A percentile compares a stretch with the other conserved stretches of the same genome.
These are phyloP conservation scores for Myotis lucifugus DNA, from an alignment of 2,113 vertebrate genomes.

Conservation along the genomic window DNA sequence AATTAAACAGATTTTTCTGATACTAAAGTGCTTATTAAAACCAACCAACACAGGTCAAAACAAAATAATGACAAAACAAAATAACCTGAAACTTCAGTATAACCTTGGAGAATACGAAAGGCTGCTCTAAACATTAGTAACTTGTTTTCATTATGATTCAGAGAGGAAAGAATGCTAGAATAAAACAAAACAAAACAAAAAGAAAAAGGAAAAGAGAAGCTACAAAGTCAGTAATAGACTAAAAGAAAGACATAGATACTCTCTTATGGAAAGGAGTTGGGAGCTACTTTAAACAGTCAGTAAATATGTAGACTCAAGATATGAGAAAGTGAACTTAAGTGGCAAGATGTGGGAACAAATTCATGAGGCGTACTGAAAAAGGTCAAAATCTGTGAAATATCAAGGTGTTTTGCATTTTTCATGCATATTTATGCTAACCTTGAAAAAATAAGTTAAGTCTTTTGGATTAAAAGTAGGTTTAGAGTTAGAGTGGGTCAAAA, in stretches of 20 bases:
- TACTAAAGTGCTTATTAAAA: neutral
- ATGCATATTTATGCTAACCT: slow-evolving; percentile 67
- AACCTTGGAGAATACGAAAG: neutral
- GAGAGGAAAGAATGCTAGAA: neutral
- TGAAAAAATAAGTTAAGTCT: slow-evolving; percentile 56
- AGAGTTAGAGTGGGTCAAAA: neutral
- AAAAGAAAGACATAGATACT: slow-evolving; percentile 9
- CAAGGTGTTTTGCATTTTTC: slow-evolving; percentile 54
- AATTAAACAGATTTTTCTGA: neutral
- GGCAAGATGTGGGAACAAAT: slow-evolving; percentile 67
- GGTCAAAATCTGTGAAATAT: slow-evolving; percentile 59
- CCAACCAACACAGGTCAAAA: neutral
- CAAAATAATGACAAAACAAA: neutral
- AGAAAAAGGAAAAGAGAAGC: neutral
- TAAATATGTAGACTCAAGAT: slow-evolving; percentile 29
- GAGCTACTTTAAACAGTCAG: neutral
- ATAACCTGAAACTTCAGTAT: neutral
- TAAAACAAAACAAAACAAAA: too few relatives aligned
- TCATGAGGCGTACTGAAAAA: slow-evolving; percentile 67
- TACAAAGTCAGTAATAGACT: slow-evolving; percentile 16
- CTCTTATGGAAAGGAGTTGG: neutral
- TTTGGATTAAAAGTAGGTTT: slow-evolving; percentile 35
- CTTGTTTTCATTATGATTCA: neutral
- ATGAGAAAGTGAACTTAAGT: slow-evolving; percentile 45
- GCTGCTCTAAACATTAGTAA: neutral